phyloP scores from a whole-genome alignment of 64 coral and sea anemone species.

The Porites australiensis region DNA sequence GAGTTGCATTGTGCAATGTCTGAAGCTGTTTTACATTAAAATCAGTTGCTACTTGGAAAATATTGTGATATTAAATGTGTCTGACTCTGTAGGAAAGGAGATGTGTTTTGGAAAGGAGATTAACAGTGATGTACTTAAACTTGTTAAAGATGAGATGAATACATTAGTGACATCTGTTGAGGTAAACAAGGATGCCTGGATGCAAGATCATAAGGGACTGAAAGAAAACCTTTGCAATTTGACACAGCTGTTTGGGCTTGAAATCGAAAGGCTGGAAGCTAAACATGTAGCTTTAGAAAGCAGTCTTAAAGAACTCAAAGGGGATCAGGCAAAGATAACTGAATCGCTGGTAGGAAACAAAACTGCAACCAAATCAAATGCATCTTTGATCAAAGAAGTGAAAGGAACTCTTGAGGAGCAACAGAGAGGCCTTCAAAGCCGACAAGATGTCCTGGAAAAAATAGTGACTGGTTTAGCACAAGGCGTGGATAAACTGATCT shows the following conservation, averaged over 20 bases:
- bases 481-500: neutral
- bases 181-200: slow-evolving; percentile 18
- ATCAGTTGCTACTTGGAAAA: too few relatives aligned
- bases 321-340: neutral
- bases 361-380: neutral
- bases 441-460: neutral
- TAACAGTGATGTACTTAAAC: slow-evolving; percentile 13
- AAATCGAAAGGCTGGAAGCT: slow-evolving; percentile 20
- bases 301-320: neutral
- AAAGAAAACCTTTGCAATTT: neutral
- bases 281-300: slow-evolving; percentile 14
- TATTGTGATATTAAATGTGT: too few relatives aligned
- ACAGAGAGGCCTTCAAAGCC: slow-evolving; percentile 1
- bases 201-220: slow-evolving; percentile 21
- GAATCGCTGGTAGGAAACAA: neutral
- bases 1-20: too few relatives aligned
- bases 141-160: slow-evolving; percentile 4
- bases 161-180: slow-evolving; percentile 19
- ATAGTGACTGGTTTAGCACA: slow-evolving; percentile 1
- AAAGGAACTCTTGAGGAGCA: neutral
- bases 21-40: too few relatives aligned
- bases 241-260: slow-evolving; percentile 6
- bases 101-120: slow-evolving; percentile 25
- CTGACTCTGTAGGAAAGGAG: neutral
- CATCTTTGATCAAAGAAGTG: neutral